These are phyloP conservation scores for Epistrophe grossulariae DNA, from an alignment of 2,888 invertebrate genomes.

Conservation along the genomic window DNA sequence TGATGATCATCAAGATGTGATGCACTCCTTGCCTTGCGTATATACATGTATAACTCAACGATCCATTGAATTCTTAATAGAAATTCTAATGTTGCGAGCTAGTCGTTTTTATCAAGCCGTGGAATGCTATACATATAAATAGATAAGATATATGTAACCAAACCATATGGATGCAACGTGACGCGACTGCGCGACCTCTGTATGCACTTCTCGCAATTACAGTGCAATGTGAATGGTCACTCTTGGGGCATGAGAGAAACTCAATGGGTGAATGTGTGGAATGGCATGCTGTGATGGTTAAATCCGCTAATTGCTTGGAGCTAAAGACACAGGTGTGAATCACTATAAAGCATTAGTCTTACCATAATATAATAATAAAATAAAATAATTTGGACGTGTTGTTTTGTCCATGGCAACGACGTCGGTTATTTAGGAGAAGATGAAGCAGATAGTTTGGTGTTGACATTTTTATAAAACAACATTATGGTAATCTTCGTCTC, in stretches of 20 bases:
- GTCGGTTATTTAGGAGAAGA: neutral
- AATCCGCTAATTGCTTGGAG: slow-evolving; percentile 56
- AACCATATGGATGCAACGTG: neutral
- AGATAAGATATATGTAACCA: neutral
- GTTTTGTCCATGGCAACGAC: neutral
- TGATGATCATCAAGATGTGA: slow-evolving; percentile 37
- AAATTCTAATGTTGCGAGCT: slow-evolving; percentile 67
- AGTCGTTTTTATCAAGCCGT: slow-evolving; percentile 57
- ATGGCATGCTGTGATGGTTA: slow-evolving; percentile 58
- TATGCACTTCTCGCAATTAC: slow-evolving; percentile 44
- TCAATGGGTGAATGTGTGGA: slow-evolving; percentile 50
- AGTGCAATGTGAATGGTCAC: slow-evolving; percentile 58
- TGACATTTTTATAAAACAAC: neutral
- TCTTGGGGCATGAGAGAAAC: slow-evolving; percentile 62
- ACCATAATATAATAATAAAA: slow-evolving; percentile 16
- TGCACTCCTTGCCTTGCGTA: neutral
- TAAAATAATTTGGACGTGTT: neutral
- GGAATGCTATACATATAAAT: slow-evolving; percentile 40
- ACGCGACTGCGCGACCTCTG: slow-evolving; percentile 14
- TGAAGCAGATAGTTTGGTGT: neutral
- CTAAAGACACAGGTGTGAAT: slow-evolving; percentile 61
- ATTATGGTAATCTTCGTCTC: neutral
- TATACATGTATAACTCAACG: neutral
- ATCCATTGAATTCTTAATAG: slow-evolving; percentile 66
- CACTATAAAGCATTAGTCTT: slow-evolving; percentile 35